Evolutionary conservation across 2,113 vertebrate species (phyloP).

Genomic region (Polypterus bichir): DNA sequence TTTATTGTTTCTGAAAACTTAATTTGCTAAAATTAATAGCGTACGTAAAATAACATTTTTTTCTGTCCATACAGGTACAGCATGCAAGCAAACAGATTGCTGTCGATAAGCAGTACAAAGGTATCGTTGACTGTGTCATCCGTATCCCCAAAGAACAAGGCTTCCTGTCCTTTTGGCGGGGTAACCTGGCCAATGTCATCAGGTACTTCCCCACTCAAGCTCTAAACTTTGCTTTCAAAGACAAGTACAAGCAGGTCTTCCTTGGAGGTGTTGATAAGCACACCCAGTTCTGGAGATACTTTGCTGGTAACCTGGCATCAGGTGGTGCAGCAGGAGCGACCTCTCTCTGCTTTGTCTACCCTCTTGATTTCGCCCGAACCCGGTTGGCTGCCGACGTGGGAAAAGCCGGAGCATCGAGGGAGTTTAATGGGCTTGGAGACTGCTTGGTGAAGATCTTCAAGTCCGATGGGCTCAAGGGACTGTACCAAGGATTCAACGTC

Average conservation of each 20-base stretch:
- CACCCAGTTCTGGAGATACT: conserved; percentile 83
- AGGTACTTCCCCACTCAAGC: conserved; percentile 84
- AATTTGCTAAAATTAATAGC: no score
- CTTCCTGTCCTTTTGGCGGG: conserved; percentile 74
- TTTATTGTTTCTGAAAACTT: no score
- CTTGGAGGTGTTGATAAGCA: conserved; percentile 69
- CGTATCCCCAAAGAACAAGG: conserved; percentile 81
- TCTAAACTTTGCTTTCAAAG: conserved; percentile 87
- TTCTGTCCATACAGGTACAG: conserved; percentile 52
- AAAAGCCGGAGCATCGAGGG: conserved; percentile 47
- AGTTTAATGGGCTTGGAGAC: conserved; percentile 69
- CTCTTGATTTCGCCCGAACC: conserved; percentile 76
- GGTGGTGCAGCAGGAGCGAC: conserved; percentile 75
- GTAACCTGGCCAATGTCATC: conserved; percentile 82
- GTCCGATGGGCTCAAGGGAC: conserved; percentile 61
- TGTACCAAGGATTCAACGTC: conserved; percentile 78
- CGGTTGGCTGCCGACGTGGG: conserved; percentile 74
- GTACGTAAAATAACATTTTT: background rate
- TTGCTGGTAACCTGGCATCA: conserved; percentile 75
- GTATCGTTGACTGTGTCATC: conserved; percentile 70
- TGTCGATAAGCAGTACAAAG: conserved; percentile 72
- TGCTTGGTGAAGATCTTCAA: conserved; percentile 67
- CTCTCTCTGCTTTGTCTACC: conserved; percentile 77
- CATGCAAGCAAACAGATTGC: conserved; percentile 82
- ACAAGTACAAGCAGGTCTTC: conserved; percentile 85